Conservation (phyloP, 2,113 vertebrate species). For the Tenrec ecaudatus region DNA sequence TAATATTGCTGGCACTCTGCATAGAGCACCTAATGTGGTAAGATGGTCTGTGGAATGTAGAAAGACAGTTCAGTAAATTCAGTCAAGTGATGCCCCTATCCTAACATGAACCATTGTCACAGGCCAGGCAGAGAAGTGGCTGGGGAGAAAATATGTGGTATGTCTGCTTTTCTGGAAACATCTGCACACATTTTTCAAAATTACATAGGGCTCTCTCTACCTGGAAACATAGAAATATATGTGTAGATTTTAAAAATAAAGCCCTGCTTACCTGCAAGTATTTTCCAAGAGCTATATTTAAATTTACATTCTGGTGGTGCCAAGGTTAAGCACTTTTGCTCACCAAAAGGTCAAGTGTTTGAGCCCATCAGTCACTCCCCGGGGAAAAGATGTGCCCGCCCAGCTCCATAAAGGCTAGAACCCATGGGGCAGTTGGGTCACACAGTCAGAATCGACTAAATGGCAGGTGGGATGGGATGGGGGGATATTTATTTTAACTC, state of each 20-base stretch:
- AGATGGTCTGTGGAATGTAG: not conserved
- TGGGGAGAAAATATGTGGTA: not conserved
- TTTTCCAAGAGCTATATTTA: not conserved
- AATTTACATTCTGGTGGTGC: not conserved
- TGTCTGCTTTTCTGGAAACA: not conserved
- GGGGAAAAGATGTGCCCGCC: not conserved
- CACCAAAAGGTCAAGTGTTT: not conserved
- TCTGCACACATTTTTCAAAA: slow-evolving; percentile 34
- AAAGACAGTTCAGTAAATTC: not conserved
- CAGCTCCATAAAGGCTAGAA: not conserved
- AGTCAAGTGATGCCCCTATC: not conserved
- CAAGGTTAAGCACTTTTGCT: not conserved
- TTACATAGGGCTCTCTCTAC: not conserved
- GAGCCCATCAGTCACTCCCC: not conserved
- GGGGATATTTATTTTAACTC: slow-evolving; percentile 6
- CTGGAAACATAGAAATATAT: not conserved
- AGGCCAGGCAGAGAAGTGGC: not conserved
- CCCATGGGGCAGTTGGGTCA: not conserved
- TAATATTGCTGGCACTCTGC: not conserved
- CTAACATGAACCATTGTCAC: not conserved
- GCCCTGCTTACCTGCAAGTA: not conserved
- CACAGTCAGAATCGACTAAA: not conserved
- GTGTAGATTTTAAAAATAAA: not conserved
- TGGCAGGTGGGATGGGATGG: not conserved
- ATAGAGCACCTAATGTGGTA: not conserved